Percentiles rank a stretch among this genome's conserved stretches.
These are phyloP conservation scores for Caenorhabditis angaria DNA, from an alignment of 2,888 invertebrate species.

Conservation along the genomic window DNA sequence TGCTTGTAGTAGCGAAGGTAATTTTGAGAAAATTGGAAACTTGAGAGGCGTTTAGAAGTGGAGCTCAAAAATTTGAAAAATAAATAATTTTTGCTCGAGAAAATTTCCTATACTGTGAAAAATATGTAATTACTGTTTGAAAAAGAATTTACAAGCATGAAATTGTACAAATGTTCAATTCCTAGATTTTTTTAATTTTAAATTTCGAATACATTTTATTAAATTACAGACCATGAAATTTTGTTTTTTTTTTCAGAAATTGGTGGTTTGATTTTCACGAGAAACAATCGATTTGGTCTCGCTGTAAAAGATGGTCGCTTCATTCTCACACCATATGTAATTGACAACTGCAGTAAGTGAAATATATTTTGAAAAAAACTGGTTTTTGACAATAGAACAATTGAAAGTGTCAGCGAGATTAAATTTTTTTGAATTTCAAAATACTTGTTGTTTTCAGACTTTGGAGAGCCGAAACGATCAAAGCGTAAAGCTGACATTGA, in stretches of 20 bases:
- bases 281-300: conserved; percentile 35
- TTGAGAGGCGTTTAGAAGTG: background rate
- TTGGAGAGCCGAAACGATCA: background rate
- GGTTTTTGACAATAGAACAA: background rate
- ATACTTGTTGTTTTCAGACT: background rate
- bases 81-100: too few relatives aligned
- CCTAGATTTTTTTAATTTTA: too few relatives aligned
- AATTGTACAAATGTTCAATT: too few relatives aligned
- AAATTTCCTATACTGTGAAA: too few relatives aligned
- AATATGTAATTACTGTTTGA: too few relatives aligned
- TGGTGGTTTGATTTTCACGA: conserved; percentile 29
- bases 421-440: background rate
- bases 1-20: conserved; percentile 24
- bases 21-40: background rate
- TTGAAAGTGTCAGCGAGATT: background rate
- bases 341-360: conserved; percentile 30
- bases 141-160: too few relatives aligned
- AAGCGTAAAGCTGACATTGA: conserved; percentile 15
- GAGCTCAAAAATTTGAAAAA: background rate
- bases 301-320: conserved; percentile 17
- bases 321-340: conserved; percentile 28
- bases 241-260: conserved; percentile 21
- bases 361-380: background rate
- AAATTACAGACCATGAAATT: too few relatives aligned
- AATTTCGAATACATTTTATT: too few relatives aligned